Percentiles rank a stretch among this genome's conserved stretches.
phyloP scores from a whole-genome alignment of 2,888 invertebrate genomes.

The Aphodius sticticus region DNA sequence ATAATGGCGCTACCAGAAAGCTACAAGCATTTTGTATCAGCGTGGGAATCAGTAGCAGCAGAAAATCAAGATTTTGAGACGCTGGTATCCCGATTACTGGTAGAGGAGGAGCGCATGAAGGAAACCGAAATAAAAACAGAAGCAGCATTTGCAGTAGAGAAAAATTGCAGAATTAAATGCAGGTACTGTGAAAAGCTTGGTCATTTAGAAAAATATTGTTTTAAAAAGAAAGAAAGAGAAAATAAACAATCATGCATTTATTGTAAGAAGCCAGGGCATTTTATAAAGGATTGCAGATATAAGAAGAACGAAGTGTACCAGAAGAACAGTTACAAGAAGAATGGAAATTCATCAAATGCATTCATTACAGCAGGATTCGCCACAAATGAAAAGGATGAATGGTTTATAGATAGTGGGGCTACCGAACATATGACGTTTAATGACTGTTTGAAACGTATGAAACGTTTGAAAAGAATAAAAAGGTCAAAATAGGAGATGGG shows the following conservation, averaged over 20 bases:
- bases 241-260: conserved; percentile 32
- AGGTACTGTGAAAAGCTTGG: conserved; percentile 8
- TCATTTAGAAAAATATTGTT: conserved; percentile 26
- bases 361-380: neutral
- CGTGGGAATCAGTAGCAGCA: conserved; percentile 43
- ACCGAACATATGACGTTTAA: conserved; percentile 35
- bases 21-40: conserved; percentile 53
- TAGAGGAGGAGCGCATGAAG: conserved; percentile 42
- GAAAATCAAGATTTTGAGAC: conserved; percentile 41
- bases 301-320: conserved; percentile 28
- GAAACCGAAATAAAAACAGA: conserved; percentile 9
- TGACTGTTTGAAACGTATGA: conserved; percentile 11
- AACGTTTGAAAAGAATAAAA: conserved; percentile 10
- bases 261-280: conserved; percentile 39
- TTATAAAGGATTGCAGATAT: conserved; percentile 33
- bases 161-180: neutral
- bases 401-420: conserved; percentile 36
- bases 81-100: conserved; percentile 41
- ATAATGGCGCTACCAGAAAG: conserved; percentile 49
- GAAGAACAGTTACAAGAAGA: neutral
- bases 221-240: conserved; percentile 11
- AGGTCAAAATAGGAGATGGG: conserved; percentile 36
- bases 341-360: neutral
- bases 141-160: neutral
- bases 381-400: conserved; percentile 13